Evolutionary conservation across 1,140 invertebrate genomes (phyloP), one percentile per base, ranked within the genome.

Genomic region (Atopsyche davidsoni): DNA sequence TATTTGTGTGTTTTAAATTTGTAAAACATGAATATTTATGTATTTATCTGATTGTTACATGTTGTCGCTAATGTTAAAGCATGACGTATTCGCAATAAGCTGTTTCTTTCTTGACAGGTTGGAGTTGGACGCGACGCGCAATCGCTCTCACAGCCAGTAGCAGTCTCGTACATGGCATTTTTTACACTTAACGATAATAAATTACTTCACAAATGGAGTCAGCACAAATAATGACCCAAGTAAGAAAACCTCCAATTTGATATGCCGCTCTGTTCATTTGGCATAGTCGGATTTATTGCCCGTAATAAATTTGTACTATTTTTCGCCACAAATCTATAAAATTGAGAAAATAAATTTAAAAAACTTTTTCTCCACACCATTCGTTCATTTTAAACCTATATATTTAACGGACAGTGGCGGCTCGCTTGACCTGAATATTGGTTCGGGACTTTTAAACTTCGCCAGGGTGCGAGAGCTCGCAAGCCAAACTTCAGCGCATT

Each of bases 171-270:
- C 31, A 19, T 19, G 21, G 6, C 40, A 39, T 48, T 23, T 38
- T 25, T 38, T 40, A 23, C 23, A 23, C 21, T 40, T 48, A 48
- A 48, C 46, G 34, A 48, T 48, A 48, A 48, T 14, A 39, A 48
- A 48, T 48, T 34, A 38, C 21, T 36, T 39, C 13, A 22, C 35
- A 48, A 48, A 38, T 48, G 19, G 46, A 24, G 43, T 31, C 40
- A 16, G 34, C 35, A 48, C 23, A 39, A 48, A 47, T 39, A 38
- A 39, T 28, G 46, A 48, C 46, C 24, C 36, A n/a, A 16, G 17
- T 31, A 36, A 46, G 14, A 22, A 46, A 48, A 39, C 31, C 18
- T 13, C 14, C 14, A 36, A 48, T 48, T 39, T 25, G 35, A 40
- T 25, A 35, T 46, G 44, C 44, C 14, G 18, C 19, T 39, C 14